Conservation (phyloP, 2,113 vertebrate species). For the Rhinoderma darwinii region DNA sequence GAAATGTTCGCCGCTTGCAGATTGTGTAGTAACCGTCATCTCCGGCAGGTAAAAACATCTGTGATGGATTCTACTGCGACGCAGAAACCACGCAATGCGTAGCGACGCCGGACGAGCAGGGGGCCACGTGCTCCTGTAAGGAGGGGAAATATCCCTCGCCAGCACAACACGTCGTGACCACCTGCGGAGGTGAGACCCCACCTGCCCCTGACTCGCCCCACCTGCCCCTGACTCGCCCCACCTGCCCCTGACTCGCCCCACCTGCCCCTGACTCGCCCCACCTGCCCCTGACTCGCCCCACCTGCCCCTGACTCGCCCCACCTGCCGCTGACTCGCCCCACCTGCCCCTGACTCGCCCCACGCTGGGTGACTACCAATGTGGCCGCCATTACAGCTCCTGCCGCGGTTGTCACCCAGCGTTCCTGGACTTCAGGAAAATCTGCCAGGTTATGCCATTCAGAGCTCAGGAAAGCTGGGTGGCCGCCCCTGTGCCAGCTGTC, state of each 20-base stretch:
- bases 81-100: neutral
- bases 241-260: no score
- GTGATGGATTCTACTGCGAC: slow-evolving; percentile 17
- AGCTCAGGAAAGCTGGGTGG: neutral
- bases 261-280: no score
- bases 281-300: no score
- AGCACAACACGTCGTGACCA: neutral
- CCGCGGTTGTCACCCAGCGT: neutral
- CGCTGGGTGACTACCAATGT: neutral
- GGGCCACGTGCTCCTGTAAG: neutral
- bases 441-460: neutral
- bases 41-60: neutral
- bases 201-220: no score
- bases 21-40: neutral
- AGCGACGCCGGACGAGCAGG: neutral
- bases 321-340: no score
- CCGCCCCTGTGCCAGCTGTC: neutral
- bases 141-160: neutral
- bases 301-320: no score
- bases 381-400: neutral
- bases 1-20: neutral
- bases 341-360: no score
- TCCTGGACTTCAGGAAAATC: neutral
- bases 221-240: no score
- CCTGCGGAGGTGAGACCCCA: slow-evolving; percentile 13